phyloP scores from a whole-genome alignment of 2,113 vertebrate species.

The Cebidichthys violaceus region DNA sequence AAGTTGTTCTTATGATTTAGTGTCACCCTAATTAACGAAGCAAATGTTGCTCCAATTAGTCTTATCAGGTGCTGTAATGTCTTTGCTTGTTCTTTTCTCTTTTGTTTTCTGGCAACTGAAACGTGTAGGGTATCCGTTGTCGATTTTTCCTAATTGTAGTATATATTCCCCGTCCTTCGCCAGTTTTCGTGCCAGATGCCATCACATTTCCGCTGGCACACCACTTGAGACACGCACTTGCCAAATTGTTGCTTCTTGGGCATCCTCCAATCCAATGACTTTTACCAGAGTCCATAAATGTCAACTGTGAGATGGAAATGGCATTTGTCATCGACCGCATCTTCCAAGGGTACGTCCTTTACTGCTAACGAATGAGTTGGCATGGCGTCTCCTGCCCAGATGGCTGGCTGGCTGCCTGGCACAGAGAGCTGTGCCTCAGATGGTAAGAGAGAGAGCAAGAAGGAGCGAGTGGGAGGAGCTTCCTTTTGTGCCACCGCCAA shows the following conservation, averaged over 20 bases:
- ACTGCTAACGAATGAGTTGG: slow-evolving; percentile 73
- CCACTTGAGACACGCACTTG: slow-evolving; percentile 79
- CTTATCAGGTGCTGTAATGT: slow-evolving; percentile 57
- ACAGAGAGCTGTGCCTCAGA: slow-evolving; percentile 73
- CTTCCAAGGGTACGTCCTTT: slow-evolving; percentile 64
- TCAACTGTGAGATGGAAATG: slow-evolving; percentile 45
- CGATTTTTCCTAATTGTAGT: slow-evolving; percentile 48
- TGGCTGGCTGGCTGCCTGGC: slow-evolving; percentile 83
- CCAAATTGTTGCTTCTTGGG: slow-evolving; percentile 80
- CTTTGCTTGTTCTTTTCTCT: slow-evolving; percentile 73
- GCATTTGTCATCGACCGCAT: slow-evolving; percentile 30
- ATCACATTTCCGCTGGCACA: slow-evolving; percentile 80
- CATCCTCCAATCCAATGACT: slow-evolving; percentile 56
- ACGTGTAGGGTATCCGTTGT: slow-evolving; percentile 58
- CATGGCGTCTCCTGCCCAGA: slow-evolving; percentile 81
- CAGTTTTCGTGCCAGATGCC: slow-evolving; percentile 79
- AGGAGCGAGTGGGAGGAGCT: slow-evolving; percentile 78
- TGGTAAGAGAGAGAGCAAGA: slow-evolving; percentile 68
- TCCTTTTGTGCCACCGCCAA: slow-evolving; percentile 71
- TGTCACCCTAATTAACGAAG: slow-evolving; percentile 76
- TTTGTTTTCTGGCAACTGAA: slow-evolving; percentile 72
- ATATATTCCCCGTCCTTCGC: slow-evolving; percentile 59
- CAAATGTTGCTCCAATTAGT: slow-evolving; percentile 81
- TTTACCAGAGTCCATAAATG: slow-evolving; percentile 57
- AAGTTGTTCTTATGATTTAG: slow-evolving; percentile 66